A percentile compares a stretch with the other conserved stretches of the same genome.
Conservation (phyloP, 92 coral and sea anemone genomes). For the Epizoanthus illoricatus region DNA sequence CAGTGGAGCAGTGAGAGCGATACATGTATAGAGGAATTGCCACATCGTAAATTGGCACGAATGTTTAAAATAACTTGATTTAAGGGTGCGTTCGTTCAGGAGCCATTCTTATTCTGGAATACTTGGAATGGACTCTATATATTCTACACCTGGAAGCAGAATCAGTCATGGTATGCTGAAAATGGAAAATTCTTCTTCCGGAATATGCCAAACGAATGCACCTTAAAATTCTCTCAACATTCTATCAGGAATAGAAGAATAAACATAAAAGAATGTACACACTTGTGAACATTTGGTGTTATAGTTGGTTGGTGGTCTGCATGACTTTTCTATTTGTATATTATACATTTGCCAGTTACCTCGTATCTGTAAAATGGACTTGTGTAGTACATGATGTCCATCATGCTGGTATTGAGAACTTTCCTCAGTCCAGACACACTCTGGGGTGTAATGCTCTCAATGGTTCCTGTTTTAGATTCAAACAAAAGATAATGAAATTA, state of each 20-base stretch:
- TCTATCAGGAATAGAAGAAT: neutral
- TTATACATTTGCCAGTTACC: constrained; percentile 43
- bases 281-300: neutral
- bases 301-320: neutral
- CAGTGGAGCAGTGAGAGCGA: too few relatives aligned
- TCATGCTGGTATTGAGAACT: constrained; percentile 91
- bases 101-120: too few relatives aligned
- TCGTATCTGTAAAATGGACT: constrained; percentile 98
- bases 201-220: too few relatives aligned
- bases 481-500: neutral
- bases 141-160: too few relatives aligned
- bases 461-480: constrained; percentile 61
- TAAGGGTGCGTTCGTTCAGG: too few relatives aligned
- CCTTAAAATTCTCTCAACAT: neutral
- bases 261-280: neutral
- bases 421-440: constrained; percentile 89
- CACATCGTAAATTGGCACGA: too few relatives aligned
- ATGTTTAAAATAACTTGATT: too few relatives aligned
- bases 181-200: too few relatives aligned
- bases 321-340: too few relatives aligned
- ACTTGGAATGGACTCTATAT: too few relatives aligned
- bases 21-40: too few relatives aligned
- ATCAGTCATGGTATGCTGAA: too few relatives aligned
- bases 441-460: constrained; percentile 86
- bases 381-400: constrained; percentile 97